phyloP scores from a whole-genome alignment of 2,797 vertebrate genomes.

The Dipus sagitta region DNA sequence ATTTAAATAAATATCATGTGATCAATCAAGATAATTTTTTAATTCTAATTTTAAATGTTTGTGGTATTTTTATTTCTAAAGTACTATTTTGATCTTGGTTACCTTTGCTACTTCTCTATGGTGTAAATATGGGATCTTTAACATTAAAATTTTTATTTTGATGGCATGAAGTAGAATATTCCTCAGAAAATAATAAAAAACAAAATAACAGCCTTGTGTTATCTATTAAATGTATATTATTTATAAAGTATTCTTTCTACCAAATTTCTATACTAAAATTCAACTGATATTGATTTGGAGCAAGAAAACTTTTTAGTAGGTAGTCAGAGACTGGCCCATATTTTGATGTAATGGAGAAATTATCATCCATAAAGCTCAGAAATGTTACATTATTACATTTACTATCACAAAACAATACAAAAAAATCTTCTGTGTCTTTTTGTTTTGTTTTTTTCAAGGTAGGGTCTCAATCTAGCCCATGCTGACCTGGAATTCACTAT shows the following conservation, averaged over 20 bases:
- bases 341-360: neutral
- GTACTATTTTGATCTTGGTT: neutral
- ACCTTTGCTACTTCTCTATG: neutral
- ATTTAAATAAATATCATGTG: neutral
- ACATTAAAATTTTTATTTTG: neutral
- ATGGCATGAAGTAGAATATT: neutral
- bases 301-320: no score
- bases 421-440: neutral
- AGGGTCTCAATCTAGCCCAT: no score
- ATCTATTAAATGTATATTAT: neutral
- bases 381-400: neutral
- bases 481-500: no score
- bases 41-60: neutral
- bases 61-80: neutral
- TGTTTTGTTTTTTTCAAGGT: no score
- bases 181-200: neutral
- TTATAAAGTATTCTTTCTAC: neutral
- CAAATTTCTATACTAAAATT: neutral
- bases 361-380: neutral
- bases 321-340: no score
- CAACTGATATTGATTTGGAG: no score
- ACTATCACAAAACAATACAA: conserved; percentile 23
- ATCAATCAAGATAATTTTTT: neutral
- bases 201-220: neutral
- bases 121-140: neutral